These are phyloP conservation scores for Lutjanus erythropterus DNA, from an alignment of 2,113 vertebrate genomes.

Conservation along the genomic window DNA sequence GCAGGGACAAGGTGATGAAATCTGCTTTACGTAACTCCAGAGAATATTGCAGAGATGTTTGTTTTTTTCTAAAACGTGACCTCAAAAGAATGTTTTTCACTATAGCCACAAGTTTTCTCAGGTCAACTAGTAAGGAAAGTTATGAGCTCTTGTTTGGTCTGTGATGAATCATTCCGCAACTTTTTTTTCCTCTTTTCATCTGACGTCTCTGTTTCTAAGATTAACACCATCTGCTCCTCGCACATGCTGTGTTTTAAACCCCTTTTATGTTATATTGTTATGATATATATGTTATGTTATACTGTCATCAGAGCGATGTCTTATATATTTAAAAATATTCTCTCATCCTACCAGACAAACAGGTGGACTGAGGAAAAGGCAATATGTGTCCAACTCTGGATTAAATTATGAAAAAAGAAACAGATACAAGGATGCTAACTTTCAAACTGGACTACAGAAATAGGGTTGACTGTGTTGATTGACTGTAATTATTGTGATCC, in stretches of 20 bases:
- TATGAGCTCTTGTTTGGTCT: constrained; percentile 38
- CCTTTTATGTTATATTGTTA: constrained; percentile 27
- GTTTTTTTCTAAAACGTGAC: background rate
- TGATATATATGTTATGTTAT: constrained; percentile 2
- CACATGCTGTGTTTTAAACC: constrained; percentile 23
- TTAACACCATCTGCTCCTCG: constrained; percentile 56
- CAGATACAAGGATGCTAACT: background rate
- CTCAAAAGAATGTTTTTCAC: constrained; percentile 14
- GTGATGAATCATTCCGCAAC: constrained; percentile 37
- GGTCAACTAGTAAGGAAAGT: constrained; percentile 43
- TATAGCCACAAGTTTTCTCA: constrained; percentile 18
- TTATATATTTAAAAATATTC: background rate
- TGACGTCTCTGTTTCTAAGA: constrained; percentile 36
- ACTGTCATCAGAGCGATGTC: background rate
- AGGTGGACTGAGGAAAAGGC: background rate
- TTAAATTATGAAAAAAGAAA: constrained; percentile 3
- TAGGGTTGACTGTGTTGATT: too few species aligned
- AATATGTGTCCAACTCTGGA: background rate
- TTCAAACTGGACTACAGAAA: too few species aligned
- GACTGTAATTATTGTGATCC: too few species aligned
- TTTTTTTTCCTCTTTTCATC: constrained; percentile 3
- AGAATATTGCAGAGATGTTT: background rate
- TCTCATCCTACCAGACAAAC: background rate
- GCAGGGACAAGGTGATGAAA: constrained; percentile 6
- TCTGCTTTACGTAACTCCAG: constrained; percentile 6